phyloP scores from a whole-genome alignment of 1,140 invertebrate genomes.

The Arctopsyche grandis region DNA sequence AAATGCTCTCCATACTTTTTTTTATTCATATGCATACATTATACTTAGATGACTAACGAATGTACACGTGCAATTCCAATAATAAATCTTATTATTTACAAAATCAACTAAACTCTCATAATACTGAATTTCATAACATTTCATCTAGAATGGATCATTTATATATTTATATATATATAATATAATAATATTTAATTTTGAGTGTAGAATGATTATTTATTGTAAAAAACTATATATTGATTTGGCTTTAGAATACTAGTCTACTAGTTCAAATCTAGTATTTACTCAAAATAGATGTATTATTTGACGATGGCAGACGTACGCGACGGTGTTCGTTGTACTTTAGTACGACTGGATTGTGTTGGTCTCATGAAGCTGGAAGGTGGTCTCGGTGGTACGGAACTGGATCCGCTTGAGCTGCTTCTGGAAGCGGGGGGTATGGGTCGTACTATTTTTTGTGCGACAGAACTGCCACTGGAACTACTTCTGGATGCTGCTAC shows the following conservation, averaged over 20 bases:
- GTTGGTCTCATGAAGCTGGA: slow-evolving; percentile 71
- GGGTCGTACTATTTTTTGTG: slow-evolving; percentile 58
- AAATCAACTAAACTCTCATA: background rate
- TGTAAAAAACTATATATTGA: too few species aligned
- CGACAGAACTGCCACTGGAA: slow-evolving; percentile 76
- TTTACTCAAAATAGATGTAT: background rate
- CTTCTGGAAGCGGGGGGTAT: slow-evolving; percentile 59
- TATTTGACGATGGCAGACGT: slow-evolving; percentile 45
- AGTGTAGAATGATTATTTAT: background rate
- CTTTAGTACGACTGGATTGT: slow-evolving; percentile 59
- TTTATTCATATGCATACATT: background rate
- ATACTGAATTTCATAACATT: background rate
- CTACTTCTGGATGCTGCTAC: slow-evolving; percentile 77
- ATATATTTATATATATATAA: background rate
- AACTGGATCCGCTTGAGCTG: slow-evolving; percentile 38
- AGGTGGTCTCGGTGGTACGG: slow-evolving; percentile 49
- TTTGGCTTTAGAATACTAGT: too few species aligned
- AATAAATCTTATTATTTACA: background rate
- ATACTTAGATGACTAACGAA: background rate
- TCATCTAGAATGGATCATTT: too few species aligned
- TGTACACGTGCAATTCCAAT: background rate
- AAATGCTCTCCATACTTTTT: slow-evolving; percentile 9
- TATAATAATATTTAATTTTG: background rate
- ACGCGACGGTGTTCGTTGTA: slow-evolving; percentile 35
- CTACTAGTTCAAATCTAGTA: background rate